Percentiles rank a stretch among this genome's conserved stretches.
phyloP scores from a whole-genome alignment of 2,888 invertebrate species.

The Netelia melanura region DNA sequence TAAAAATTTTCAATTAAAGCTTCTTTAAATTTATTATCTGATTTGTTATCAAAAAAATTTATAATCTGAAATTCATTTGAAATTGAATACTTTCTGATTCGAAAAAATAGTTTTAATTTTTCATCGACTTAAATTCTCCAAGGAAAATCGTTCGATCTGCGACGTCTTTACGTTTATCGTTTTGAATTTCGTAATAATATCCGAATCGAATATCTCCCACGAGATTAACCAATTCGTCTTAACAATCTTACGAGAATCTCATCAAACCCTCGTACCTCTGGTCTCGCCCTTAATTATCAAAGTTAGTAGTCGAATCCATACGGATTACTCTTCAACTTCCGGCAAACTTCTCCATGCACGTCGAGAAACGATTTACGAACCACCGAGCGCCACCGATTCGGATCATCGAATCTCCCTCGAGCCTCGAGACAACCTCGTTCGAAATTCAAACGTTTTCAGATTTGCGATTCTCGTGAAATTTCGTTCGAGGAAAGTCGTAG shows the following conservation, averaged over 20 bases:
- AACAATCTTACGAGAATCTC: conserved; percentile 15
- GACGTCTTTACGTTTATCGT: too few relatives aligned
- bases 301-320: conserved; percentile 37
- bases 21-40: too few relatives aligned
- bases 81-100: not conserved
- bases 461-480: not conserved
- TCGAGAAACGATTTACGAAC: not conserved
- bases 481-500: not conserved
- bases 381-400: conserved; percentile 6
- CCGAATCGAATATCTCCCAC: not conserved
- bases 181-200: not conserved
- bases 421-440: conserved; percentile 1
- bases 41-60: too few relatives aligned
- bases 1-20: too few relatives aligned
- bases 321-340: conserved; percentile 33
- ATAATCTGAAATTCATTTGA: too few relatives aligned
- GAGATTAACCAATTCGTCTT: conserved; percentile 11
- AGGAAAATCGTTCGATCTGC: not conserved
- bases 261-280: conserved; percentile 15
- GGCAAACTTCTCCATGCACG: conserved; percentile 18
- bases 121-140: not conserved
- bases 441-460: not conserved
- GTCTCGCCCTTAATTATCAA: conserved; percentile 51
- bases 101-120: not conserved
- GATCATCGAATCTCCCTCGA: conserved; percentile 29